Percentiles rank a stretch among this genome's conserved stretches.
Conservation (phyloP, 2,113 vertebrate genomes). For the Glaucidium brasilianum region DNA sequence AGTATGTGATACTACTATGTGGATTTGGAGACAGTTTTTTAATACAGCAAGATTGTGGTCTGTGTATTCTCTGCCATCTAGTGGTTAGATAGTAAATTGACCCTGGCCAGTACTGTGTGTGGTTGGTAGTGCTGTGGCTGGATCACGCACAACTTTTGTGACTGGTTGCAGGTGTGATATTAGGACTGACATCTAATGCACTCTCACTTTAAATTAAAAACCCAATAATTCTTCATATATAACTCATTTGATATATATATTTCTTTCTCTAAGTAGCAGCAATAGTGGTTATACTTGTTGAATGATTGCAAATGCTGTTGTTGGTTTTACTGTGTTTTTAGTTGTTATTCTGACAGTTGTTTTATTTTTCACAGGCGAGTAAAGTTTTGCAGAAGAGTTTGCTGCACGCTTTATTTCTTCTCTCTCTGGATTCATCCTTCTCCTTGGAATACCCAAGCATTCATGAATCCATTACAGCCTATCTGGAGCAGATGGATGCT, state of each 20-base stretch:
- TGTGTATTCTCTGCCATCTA: conserved; percentile 35
- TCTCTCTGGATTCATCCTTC: conserved; percentile 88
- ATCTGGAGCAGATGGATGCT: conserved; percentile 90
- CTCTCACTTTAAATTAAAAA: neutral
- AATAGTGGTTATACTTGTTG: neutral
- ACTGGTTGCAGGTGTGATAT: neutral
- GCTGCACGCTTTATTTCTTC: conserved; percentile 81
- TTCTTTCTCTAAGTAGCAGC: neutral
- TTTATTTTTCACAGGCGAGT: conserved; percentile 74
- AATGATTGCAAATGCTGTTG: neutral
- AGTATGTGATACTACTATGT: neutral
- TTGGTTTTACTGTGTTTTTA: neutral
- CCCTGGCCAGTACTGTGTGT: too few species aligned
- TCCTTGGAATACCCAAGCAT: conserved; percentile 82
- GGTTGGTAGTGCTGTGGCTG: neutral
- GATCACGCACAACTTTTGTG: neutral
- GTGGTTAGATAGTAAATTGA: neutral
- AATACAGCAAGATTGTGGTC: neutral
- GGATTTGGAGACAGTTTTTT: neutral
- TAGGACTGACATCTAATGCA: neutral
- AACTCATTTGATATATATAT: neutral
- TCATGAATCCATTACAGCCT: conserved; percentile 86
- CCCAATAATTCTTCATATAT: neutral
- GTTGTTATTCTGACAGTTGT: neutral
- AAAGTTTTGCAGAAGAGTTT: conserved; percentile 82